Base-by-base conservation (phyloP, 2,797 vertebrate genomes). In the Tarsius wallacei region DNA sequence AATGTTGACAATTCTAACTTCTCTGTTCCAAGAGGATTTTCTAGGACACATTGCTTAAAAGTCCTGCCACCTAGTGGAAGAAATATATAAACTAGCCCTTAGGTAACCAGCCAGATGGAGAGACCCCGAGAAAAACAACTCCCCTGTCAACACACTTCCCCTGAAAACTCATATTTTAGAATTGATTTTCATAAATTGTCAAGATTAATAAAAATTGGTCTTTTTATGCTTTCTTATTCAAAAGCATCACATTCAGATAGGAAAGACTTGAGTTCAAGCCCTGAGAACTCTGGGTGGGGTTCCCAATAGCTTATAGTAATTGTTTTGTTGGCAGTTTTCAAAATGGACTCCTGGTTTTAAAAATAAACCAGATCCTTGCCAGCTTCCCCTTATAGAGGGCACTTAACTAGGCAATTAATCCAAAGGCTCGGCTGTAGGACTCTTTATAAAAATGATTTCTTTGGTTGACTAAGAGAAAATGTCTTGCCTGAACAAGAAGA, bases 41-140 rank as follows among this genome's bases (percentile, higher is more conserved):
- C 82, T 24, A 76, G 88, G 93, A 95, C 21, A 36, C 11, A 19
- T 49, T 97, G 31, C 95, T 97, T 97, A n/a, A 74, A 96, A 96
- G 97, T 97, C 4, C 24, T 97, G 98, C 95, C 98, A 98, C 96
- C 98, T 98, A 95, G 96, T 94, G 97, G 98, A 96, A 73, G 71
- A 53, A 11, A 57, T 36, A 61, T 95, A 83, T 86, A 71, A 59
- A 22, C 70, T 36, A 87, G 93, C 36, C 33, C 51, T 22, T 71
- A 17, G 86, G 76, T 95, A 94, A 73, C 53, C 81, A 71, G 26
- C 21, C 51, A 10, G 11, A 81, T 22, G 70, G 49, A 91, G 49
- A 85, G 47, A 51, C 26, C 83, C 63, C 55, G 24, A 77, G 84
- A 63, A 96, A 85, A 96, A 47, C 26, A 81, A 10, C 28, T 68